phyloP scores from a whole-genome alignment of 2,113 vertebrate species.

The Pseudopipra pipra region DNA sequence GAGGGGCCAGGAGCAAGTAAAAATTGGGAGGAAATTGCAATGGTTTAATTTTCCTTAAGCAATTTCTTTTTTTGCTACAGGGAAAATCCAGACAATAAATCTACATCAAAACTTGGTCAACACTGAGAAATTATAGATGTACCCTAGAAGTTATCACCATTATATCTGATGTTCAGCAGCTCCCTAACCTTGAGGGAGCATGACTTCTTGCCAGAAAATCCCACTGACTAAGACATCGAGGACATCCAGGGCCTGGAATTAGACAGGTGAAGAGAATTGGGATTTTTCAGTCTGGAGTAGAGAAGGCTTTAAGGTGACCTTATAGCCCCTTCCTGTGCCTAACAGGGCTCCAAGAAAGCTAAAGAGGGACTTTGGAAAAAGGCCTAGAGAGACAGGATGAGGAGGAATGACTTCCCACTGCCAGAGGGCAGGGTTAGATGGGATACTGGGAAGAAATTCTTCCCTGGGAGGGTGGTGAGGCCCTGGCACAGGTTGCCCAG shows the following conservation, averaged over 20 bases:
- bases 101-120: not conserved
- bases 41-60: not conserved
- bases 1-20: not conserved
- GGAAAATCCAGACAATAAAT: not conserved
- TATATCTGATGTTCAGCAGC: not conserved
- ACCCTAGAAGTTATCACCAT: not conserved
- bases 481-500: not conserved
- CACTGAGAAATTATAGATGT: not conserved
- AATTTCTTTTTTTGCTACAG: not conserved
- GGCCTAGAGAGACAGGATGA: not conserved
- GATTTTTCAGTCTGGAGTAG: not conserved
- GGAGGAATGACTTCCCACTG: not conserved
- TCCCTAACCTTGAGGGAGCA: accelerated
- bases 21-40: not conserved
- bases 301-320: not conserved
- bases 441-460: not conserved
- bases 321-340: no score
- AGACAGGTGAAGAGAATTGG: not conserved
- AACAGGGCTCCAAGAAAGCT: not conserved
- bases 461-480: not conserved
- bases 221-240: accelerated
- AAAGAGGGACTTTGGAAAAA: not conserved
- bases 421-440: not conserved
- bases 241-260: not conserved
- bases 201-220: not conserved